Evolutionary conservation across 1,140 invertebrate species (phyloP).

Genomic region (Diachasma alloeum): DNA sequence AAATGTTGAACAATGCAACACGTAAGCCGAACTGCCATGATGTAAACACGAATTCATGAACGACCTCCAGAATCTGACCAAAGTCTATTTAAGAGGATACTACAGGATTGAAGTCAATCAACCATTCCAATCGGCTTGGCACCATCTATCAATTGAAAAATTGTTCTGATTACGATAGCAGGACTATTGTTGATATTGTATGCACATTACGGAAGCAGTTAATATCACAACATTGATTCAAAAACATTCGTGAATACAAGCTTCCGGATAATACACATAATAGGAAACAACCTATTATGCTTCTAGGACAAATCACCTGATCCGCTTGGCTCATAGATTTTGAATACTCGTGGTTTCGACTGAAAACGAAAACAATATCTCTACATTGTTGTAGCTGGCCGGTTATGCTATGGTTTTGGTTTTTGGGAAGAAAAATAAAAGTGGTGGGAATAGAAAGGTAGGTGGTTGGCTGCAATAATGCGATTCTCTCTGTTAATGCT

Average conservation of each 20-base stretch:
- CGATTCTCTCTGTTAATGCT: constrained; percentile 52
- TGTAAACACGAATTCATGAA: no score
- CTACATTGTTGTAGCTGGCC: no score
- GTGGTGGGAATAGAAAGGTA: not conserved
- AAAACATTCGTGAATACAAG: not conserved
- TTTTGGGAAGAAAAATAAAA: not conserved
- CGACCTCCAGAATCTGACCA: no score
- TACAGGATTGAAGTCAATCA: no score
- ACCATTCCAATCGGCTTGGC: no score
- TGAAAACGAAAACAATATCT: not conserved
- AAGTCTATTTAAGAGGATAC: no score
- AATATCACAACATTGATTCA: not conserved
- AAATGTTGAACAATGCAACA: no score
- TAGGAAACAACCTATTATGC: not conserved
- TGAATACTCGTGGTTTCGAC: not conserved
- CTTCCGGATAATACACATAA: not conserved
- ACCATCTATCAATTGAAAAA: no score
- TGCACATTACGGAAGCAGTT: not conserved
- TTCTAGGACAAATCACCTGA: not conserved
- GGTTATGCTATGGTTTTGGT: no score
- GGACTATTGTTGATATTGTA: not conserved
- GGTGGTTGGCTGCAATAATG: constrained; percentile 33
- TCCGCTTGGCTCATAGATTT: not conserved
- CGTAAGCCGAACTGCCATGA: no score
- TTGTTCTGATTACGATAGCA: no score